Evolutionary conservation across 2,888 invertebrate genomes (phyloP).

Genomic region (Chloromyia formosa): DNA sequence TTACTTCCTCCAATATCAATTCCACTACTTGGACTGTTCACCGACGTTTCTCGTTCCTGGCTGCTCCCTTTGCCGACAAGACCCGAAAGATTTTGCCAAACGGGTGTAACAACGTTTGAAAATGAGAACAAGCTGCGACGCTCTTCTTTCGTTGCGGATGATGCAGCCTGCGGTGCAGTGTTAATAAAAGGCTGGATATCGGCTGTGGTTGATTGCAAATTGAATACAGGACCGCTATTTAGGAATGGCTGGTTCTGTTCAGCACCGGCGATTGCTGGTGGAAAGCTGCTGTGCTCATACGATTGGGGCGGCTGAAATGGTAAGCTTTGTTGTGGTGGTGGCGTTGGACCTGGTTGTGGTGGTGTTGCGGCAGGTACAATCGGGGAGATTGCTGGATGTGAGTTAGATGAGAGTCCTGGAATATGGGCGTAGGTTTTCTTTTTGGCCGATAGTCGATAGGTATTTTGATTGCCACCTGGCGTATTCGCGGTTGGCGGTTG

Average conservation of each 20-base stretch:
- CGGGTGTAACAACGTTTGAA: constrained; percentile 57
- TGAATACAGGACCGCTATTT: constrained; percentile 34
- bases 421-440: constrained; percentile 81
- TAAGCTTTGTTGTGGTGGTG: constrained; percentile 35
- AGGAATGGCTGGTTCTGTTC: constrained; percentile 42
- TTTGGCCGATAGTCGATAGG: constrained; percentile 74
- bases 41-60: constrained; percentile 49
- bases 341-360: constrained; percentile 11
- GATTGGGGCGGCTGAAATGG: not conserved
- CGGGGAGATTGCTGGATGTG: not conserved
- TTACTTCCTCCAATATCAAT: too few species aligned
- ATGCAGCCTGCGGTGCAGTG: not conserved
- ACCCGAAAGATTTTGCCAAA: constrained; percentile 59
- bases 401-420: constrained; percentile 69
- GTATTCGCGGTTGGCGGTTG: not conserved
- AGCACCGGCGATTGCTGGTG: constrained; percentile 23
- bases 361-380: not conserved
- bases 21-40: too few species aligned
- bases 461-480: constrained; percentile 58
- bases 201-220: constrained; percentile 24
- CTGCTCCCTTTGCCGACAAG: constrained; percentile 60
- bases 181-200: constrained; percentile 4
- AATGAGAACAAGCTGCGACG: constrained; percentile 58
- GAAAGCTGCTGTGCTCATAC: constrained; percentile 20
- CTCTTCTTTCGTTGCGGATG: constrained; percentile 26